Conservation (phyloP, 1,140 invertebrate species). For the Drosophila melanogaster region DNA sequence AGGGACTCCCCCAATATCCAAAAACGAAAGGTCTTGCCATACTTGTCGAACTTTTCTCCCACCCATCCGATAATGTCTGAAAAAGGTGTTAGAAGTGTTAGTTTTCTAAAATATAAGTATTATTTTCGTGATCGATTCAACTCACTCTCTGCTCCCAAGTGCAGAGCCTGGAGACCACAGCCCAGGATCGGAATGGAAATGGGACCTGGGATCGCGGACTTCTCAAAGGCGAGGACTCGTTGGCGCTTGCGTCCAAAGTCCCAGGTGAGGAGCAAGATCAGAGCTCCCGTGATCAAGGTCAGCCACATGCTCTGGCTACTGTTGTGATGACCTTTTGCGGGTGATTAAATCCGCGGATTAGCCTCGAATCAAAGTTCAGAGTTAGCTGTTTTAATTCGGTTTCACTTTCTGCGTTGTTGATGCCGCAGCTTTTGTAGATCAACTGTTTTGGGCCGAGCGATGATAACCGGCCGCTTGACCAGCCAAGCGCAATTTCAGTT, state of each 20-base stretch:
- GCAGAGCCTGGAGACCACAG: conserved; percentile 50
- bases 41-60: conserved; percentile 32
- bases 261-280: conserved; percentile 57
- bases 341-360: conserved; percentile 12
- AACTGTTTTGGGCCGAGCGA: conserved; percentile 38
- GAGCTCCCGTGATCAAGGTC: conserved; percentile 40
- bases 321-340: conserved; percentile 1
- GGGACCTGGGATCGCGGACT: conserved; percentile 54
- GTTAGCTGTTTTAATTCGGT: background rate
- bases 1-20: conserved; percentile 86
- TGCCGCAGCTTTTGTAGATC: conserved; percentile 31
- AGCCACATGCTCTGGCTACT: conserved; percentile 45
- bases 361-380: conserved; percentile 1
- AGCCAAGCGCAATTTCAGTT: conserved; percentile 60
- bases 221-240: conserved; percentile 21
- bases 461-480: conserved; percentile 44
- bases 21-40: conserved; percentile 84
- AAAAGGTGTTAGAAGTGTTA: background rate
- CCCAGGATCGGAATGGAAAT: conserved; percentile 49
- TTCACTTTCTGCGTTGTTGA: conserved; percentile 44
- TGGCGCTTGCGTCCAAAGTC: conserved; percentile 60
- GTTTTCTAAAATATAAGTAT: background rate
- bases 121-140: background rate
- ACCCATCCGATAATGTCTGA: conserved; percentile 55
- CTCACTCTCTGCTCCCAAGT: conserved; percentile 66